A percentile compares a stretch with the other conserved stretches of the same genome.
phyloP scores from a whole-genome alignment of 2,113 vertebrate genomes.

The Phycodurus eques region DNA sequence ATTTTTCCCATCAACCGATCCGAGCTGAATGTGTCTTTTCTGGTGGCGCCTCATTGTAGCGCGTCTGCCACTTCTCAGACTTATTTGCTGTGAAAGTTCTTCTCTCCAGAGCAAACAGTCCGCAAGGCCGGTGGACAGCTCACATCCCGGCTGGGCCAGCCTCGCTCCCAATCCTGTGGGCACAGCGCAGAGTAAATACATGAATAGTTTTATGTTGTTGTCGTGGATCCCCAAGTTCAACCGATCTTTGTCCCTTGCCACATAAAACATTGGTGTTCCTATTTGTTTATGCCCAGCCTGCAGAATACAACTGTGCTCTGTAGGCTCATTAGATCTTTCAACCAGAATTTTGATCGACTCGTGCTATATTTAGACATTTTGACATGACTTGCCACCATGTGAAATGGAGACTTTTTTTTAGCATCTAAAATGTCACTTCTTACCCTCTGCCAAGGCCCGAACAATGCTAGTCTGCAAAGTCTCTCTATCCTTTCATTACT shows the following conservation, averaged over 20 bases:
- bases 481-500: slow-evolving; percentile 67
- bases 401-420: slow-evolving; percentile 54
- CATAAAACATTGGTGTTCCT: slow-evolving; percentile 57
- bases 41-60: slow-evolving; percentile 63
- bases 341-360: slow-evolving; percentile 59
- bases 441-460: slow-evolving; percentile 49
- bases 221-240: slow-evolving; percentile 48
- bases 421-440: slow-evolving; percentile 52
- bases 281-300: slow-evolving; percentile 56
- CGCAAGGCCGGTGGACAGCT: slow-evolving; percentile 60
- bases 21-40: slow-evolving; percentile 62
- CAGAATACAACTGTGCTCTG: slow-evolving; percentile 52
- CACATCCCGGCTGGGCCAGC: slow-evolving; percentile 45
- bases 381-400: slow-evolving; percentile 55
- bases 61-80: slow-evolving; percentile 68
- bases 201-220: slow-evolving; percentile 65
- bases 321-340: slow-evolving; percentile 54
- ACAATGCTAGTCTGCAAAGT: slow-evolving; percentile 63
- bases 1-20: slow-evolving; percentile 34
- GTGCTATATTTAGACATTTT: slow-evolving; percentile 60
- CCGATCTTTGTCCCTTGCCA: slow-evolving; percentile 60
- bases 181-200: slow-evolving; percentile 62
- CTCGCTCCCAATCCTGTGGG: slow-evolving; percentile 58
- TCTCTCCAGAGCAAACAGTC: slow-evolving; percentile 65
- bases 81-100: slow-evolving; percentile 70